Conservation (phyloP, 2,888 invertebrate species). For the Calliopum simillimum region DNA sequence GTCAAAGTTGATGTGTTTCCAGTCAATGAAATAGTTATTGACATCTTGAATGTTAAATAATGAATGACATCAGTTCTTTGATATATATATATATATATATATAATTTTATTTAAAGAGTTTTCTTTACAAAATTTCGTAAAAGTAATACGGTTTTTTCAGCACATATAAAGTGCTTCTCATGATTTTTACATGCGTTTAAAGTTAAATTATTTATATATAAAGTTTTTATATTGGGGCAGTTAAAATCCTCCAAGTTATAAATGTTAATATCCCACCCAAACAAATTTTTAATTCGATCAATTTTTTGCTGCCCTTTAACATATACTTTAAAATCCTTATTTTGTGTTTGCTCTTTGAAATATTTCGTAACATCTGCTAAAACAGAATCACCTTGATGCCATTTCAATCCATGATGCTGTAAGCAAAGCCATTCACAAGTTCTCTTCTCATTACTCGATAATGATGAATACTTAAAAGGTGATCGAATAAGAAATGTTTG, state of each 20-base stretch:
- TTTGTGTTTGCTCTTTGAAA: no score
- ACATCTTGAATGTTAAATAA: not conserved
- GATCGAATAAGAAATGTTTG: no score
- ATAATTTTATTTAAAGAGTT: not conserved
- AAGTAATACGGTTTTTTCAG: not conserved
- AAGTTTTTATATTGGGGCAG: not conserved
- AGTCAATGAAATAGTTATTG: conserved; percentile 14
- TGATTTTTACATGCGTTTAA: not conserved
- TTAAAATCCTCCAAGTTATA: no score
- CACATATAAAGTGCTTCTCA: not conserved
- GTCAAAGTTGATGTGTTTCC: conserved; percentile 48
- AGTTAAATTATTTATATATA: not conserved
- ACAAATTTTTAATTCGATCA: not conserved
- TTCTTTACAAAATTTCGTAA: no score
- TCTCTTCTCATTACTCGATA: no score
- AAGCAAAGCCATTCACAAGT: no score
- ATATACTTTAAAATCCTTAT: not conserved
- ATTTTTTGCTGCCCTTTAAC: not conserved
- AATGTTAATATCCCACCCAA: no score
- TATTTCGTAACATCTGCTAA: no score
- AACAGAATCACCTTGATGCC: no score
- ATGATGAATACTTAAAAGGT: no score
- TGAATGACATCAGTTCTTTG: not conserved
- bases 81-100: not conserved
- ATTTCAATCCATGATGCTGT: no score